These are phyloP conservation scores for Drosophila flavopinicola DNA, from an alignment of 2,888 invertebrate genomes.

Conservation along the genomic window DNA sequence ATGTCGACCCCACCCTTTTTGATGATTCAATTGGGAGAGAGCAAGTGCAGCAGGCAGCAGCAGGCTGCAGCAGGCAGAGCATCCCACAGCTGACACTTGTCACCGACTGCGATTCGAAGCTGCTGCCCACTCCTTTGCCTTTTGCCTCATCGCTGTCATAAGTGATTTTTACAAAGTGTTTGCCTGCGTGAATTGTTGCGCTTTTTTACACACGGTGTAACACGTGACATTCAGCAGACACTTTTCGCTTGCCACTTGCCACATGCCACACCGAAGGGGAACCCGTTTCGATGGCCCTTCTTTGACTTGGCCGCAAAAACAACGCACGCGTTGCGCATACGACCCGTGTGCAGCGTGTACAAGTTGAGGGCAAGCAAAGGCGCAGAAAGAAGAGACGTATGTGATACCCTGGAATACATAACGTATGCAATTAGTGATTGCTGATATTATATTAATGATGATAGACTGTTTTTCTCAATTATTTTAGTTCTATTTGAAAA, in stretches of 20 bases:
- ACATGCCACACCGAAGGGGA: no score
- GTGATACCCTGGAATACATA: constrained; percentile 3
- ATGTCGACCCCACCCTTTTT: constrained; percentile 8
- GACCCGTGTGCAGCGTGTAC: constrained; percentile 20
- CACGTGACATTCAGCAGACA: constrained; percentile 70
- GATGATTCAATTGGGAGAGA: constrained; percentile 66
- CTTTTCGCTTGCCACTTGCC: constrained; percentile 38
- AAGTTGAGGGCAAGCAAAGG: not conserved
- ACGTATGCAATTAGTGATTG: no score
- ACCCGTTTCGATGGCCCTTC: no score
- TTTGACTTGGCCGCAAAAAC: constrained; percentile 3
- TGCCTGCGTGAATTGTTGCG: constrained; percentile 64
- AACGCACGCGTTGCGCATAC: constrained; percentile 34
- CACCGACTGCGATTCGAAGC: constrained; percentile 38
- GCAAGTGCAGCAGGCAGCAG: constrained; percentile 40
- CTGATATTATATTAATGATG: no score
- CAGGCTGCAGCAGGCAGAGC: no score
- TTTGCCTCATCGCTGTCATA: constrained; percentile 50
- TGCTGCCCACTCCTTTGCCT: not conserved
- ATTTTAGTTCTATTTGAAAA: no score
- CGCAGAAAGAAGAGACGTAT: not conserved
- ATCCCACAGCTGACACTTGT: constrained; percentile 45
- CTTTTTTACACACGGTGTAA: constrained; percentile 42
- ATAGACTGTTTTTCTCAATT: no score
- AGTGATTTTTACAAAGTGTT: constrained; percentile 72